phyloP scores from a whole-genome alignment of 2,888 invertebrate genomes.

The Stegana nigrithorax region DNA sequence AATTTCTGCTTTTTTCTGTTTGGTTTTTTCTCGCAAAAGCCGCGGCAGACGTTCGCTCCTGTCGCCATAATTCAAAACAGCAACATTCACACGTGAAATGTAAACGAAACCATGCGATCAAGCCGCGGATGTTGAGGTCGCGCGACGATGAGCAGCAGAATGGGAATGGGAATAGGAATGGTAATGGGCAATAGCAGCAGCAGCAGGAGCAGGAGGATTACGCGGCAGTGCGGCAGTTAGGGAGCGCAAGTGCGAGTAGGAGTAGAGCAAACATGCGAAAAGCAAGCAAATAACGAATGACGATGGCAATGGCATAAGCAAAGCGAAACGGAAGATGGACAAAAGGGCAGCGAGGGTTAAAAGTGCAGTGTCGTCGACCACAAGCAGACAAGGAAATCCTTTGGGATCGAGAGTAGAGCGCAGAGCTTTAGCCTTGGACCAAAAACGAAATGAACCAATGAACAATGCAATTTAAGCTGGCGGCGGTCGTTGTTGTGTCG shows the following conservation, averaged over 20 bases:
- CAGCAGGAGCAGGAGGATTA: too few relatives aligned
- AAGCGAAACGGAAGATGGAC: constrained; percentile 37
- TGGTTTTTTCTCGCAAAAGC: constrained; percentile 10
- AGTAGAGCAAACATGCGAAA: too few relatives aligned
- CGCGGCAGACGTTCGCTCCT: constrained; percentile 42
- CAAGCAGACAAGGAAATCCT: constrained; percentile 54
- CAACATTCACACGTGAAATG: constrained; percentile 61
- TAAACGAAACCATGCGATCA: constrained; percentile 52
- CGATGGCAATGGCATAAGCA: not conserved
- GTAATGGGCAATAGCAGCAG: not conserved
- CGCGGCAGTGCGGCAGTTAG: too few relatives aligned
- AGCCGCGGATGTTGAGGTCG: too few relatives aligned
- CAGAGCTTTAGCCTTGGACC: constrained; percentile 31
- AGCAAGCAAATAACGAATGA: not conserved
- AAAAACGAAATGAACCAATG: constrained; percentile 21
- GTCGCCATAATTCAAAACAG: constrained; percentile 61
- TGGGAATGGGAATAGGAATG: not conserved
- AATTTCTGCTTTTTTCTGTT: not conserved
- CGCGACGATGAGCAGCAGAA: too few relatives aligned
- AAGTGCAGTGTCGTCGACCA: constrained; percentile 39
- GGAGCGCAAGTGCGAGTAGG: too few relatives aligned
- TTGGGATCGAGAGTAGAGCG: constrained; percentile 40
- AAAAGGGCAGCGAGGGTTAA: constrained; percentile 60
- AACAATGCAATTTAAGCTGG: constrained; percentile 30
- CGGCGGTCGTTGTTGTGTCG: constrained; percentile 14